Conservation (phyloP, 1,140 invertebrate species). For the Orius laevigatus region DNA sequence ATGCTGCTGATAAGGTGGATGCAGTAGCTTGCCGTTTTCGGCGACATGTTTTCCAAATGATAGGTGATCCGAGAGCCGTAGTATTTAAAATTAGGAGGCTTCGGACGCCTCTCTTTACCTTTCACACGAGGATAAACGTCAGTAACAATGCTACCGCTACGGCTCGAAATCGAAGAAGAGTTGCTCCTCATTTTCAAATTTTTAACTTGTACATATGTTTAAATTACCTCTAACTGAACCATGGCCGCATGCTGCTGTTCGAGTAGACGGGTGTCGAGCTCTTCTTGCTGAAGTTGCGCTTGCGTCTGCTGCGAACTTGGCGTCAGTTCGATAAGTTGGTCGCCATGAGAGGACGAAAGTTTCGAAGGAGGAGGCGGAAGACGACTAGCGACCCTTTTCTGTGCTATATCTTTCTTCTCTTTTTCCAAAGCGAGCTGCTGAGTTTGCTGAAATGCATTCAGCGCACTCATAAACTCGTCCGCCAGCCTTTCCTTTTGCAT, state of each 20-base stretch:
- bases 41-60: too few relatives aligned
- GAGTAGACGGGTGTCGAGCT: conserved; percentile 66
- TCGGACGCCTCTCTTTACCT: too few relatives aligned
- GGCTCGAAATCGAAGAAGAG: background rate
- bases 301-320: conserved; percentile 34
- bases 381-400: conserved; percentile 10
- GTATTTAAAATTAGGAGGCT: too few relatives aligned
- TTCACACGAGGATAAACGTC: too few relatives aligned
- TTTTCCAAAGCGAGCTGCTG: conserved; percentile 68
- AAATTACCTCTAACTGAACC: conserved; percentile 65
- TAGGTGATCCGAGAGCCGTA: too few relatives aligned
- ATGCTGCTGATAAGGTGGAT: too few relatives aligned
- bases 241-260: conserved; percentile 84
- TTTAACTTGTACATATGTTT: background rate
- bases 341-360: conserved; percentile 2
- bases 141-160: too few relatives aligned
- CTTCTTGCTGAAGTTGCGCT: conserved; percentile 62
- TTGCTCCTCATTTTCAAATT: background rate
- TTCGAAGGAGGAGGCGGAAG: conserved; percentile 18
- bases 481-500: conserved; percentile 81
- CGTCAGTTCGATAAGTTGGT: conserved; percentile 46
- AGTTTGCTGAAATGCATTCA: conserved; percentile 72
- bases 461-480: conserved; percentile 83
- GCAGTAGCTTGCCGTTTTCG: too few relatives aligned
- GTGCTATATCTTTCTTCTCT: conserved; percentile 62